Evolutionary conservation across 53 echinoderm and acorn worm genomes (phyloP).

Genomic region (Patiria pectinifera): DNA sequence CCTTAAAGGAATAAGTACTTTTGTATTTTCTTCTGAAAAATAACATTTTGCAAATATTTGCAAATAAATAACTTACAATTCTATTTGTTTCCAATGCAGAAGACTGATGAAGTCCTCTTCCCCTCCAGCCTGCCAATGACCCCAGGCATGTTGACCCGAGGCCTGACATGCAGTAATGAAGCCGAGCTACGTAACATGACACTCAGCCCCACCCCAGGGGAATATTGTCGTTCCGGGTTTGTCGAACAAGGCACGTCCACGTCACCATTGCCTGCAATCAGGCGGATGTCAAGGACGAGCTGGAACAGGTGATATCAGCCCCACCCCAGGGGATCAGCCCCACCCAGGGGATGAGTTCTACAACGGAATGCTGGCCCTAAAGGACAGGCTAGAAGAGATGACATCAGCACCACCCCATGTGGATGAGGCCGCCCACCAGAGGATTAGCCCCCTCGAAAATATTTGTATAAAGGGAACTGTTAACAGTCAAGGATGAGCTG

Average conservation of each 20-base stretch:
- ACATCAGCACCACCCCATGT: too few relatives aligned
- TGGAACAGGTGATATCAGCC: constrained; percentile 36
- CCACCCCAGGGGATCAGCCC: background rate
- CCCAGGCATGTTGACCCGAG: constrained; percentile 84
- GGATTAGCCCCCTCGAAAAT: too few relatives aligned
- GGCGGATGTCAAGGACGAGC: constrained; percentile 54
- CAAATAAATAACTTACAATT: background rate
- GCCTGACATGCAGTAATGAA: constrained; percentile 81
- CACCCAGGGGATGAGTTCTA: background rate
- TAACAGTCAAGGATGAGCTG: constrained; percentile 57
- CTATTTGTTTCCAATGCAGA: constrained; percentile 58
- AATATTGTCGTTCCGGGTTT: constrained; percentile 3
- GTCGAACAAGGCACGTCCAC: constrained; percentile 22
- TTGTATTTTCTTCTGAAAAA: too few relatives aligned
- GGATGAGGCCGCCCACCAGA: too few relatives aligned
- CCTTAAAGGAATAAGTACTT: too few relatives aligned
- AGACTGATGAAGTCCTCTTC: constrained; percentile 79
- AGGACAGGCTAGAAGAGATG: background rate
- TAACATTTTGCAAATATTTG: background rate
- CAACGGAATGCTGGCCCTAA: background rate
- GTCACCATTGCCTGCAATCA: constrained; percentile 46
- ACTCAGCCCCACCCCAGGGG: constrained; percentile 57
- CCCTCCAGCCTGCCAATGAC: constrained; percentile 87
- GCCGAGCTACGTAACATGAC: constrained; percentile 77
- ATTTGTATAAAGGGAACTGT: too few relatives aligned